Conservation (phyloP, 2,888 invertebrate genomes). For the Diogma glabrata region DNA sequence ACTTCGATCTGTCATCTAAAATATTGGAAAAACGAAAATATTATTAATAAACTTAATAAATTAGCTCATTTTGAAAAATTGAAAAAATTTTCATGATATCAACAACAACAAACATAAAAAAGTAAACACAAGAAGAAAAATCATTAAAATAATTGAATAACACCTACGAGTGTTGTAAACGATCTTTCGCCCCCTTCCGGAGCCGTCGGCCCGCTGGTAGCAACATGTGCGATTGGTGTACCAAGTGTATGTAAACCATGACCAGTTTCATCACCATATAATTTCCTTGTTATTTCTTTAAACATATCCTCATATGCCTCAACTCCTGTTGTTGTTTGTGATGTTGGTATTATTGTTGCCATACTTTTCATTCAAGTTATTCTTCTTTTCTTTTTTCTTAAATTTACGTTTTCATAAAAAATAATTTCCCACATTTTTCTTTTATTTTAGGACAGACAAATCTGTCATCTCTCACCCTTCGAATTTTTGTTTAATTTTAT, state of each 20-base stretch:
- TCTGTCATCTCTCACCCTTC: too few species aligned
- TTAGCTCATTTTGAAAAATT: background rate
- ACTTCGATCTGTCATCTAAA: slow-evolving; percentile 33
- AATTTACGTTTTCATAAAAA: too few species aligned
- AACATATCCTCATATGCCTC: slow-evolving; percentile 42
- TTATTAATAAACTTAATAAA: background rate
- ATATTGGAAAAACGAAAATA: background rate
- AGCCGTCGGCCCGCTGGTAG: slow-evolving; percentile 36
- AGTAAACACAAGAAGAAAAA: background rate
- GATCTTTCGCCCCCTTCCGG: slow-evolving; percentile 38
- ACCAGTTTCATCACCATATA: slow-evolving; percentile 70
- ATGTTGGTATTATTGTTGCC: slow-evolving; percentile 36
- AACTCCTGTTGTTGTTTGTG: slow-evolving; percentile 19
- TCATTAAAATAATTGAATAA: background rate
- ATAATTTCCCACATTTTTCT: background rate
- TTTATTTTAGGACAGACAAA: slow-evolving; percentile 1
- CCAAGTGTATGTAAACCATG: slow-evolving; percentile 38
- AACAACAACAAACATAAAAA: background rate
- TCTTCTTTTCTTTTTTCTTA: too few species aligned
- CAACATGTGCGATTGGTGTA: slow-evolving; percentile 37
- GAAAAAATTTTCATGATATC: background rate
- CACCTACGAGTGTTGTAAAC: slow-evolving; percentile 36
- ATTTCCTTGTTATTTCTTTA: slow-evolving; percentile 83
- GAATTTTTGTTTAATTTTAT: slow-evolving; percentile 1
- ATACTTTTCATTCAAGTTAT: slow-evolving; percentile 24